Evolutionary conservation across 1,140 invertebrate species (phyloP), one percentile per base, ranked within the genome.

Genomic region (Bilobella aurantiaca): DNA sequence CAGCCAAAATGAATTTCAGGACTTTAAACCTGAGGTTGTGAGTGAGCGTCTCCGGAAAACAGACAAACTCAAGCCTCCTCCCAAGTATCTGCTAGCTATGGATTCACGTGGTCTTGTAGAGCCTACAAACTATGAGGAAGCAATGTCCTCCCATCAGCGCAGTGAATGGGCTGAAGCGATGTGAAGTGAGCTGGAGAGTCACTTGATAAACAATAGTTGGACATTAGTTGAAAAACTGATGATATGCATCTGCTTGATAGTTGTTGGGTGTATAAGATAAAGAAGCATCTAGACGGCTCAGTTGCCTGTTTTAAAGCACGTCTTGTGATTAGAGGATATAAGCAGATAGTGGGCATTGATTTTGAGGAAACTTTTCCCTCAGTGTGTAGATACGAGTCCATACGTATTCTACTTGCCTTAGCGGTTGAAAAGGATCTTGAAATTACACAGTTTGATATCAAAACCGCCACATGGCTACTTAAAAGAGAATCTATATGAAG

Each of bases 311-410:
- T 74, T 67, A 79, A 78, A 70, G 78, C 78, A 18, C 63, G 77
- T 29, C 70, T 78, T 31, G 78, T 80, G 8, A 75, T 74, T 12
- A 75, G 75, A 68, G 78, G 78, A 0, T 79, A 71, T 58, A 66
- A 65, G 27, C 76, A 78, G 66, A 56, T 53, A 53, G 18, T 69
- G 23, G 73, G 71, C 14, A 63, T 74, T 62, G 74, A 77, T 58
- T 76, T 69, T 63, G 29, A 72, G 49, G 76, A 78, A 69, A 76
- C 74, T 58, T 78, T 70, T 64, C 53, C 75, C 23, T 74, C 76
- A 34, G 77, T 77, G n/a, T 67, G 65, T 28, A 68, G 72, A 65
- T 42, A 71, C 18, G 64, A 66, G 16, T 73, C 75, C 31, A 34
- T 77, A 31, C 63, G 77, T 67, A 49, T 63, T 18, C 27, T 78